A percentile compares a stretch with the other conserved stretches of the same genome.
These are phyloP conservation scores for Tetragnatha montana DNA, from an alignment of 2,888 invertebrate species.

Conservation along the genomic window DNA sequence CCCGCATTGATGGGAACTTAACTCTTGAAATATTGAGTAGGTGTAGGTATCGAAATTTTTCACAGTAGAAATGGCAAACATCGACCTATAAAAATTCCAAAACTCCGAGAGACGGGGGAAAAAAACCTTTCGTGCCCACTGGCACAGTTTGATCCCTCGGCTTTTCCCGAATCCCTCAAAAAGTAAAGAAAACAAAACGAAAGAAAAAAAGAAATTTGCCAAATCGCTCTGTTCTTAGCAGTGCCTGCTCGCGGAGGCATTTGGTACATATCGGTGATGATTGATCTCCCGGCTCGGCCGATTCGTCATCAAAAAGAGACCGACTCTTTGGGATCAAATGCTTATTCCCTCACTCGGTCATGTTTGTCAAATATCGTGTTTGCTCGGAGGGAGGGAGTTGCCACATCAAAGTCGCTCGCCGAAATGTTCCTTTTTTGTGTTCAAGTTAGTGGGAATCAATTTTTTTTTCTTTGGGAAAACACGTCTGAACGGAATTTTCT, in stretches of 20 bases:
- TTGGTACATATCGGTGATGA: constrained; percentile 24
- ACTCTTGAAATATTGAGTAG: too few relatives aligned
- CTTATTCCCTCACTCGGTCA: constrained; percentile 9
- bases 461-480: too few relatives aligned
- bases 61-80: too few relatives aligned
- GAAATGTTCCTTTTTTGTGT: too few relatives aligned
- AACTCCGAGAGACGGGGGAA: too few relatives aligned
- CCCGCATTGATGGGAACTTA: too few relatives aligned
- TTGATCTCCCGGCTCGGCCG: constrained; percentile 18
- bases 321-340: constrained; percentile 39
- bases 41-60: too few relatives aligned
- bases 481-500: too few relatives aligned
- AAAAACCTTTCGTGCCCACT: neutral
- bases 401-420: neutral
- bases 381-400: neutral
- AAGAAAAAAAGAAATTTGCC: neutral
- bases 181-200: neutral
- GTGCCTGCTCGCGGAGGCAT: neutral
- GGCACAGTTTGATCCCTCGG: neutral
- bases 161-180: neutral
- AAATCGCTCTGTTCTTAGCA: constrained; percentile 9
- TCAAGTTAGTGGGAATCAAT: too few relatives aligned
- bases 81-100: too few relatives aligned
- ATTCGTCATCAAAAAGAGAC: constrained; percentile 41
- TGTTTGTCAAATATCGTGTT: constrained; percentile 7